Base-by-base conservation (phyloP, 2,888 invertebrate species). In the Lottia gigantea region DNA sequence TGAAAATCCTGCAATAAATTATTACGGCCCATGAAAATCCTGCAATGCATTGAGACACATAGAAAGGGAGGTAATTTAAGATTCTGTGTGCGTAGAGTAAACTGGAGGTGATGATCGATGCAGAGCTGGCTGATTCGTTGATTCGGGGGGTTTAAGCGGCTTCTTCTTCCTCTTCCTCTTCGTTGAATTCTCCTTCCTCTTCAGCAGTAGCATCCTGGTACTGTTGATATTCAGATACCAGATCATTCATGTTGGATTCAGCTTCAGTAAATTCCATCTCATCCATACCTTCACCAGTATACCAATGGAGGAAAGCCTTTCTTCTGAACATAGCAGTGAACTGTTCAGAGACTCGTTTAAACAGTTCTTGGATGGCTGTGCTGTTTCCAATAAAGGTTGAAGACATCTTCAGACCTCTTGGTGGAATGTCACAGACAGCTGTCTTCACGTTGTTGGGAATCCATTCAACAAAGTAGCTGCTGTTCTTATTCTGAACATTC, bases 251-350 rank as follows among this genome's bases (percentile, higher is more conserved):
- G 91, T 97, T 97, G 85, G 95, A 95, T 90, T 97, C 96, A 0
- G 97, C 97, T 87, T 97, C 97, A 71, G 95, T 95, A 90, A 97
- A 96, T 90, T 97, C 96, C 95, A 96, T 94, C 90, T 96, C 96
- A 89, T 96, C 96, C 96, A 97, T 97, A 74, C 96, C 97, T 90
- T 97, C 96, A 70, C 96, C 96, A 16, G 96, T 97, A 91, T 96
- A 97, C 96, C 97, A 97, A 91, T 97, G 96, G 89, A 97, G 92
- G 93, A 96, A 97, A 87, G 97, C 97, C 90, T 96, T 97, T 82
- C 96, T 93, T 80, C 95, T 92, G 92, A 96, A 97, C 96, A 97
- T 96, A 69, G 95, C 96, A 16, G 95, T 95, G 76, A 84, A 84
- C 77, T 84, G 84, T 71, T 85, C 84, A 7, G 80, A 78, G 31